Base-by-base conservation (phyloP, 2,888 invertebrate species). In the Drosophila paramelanica region DNA sequence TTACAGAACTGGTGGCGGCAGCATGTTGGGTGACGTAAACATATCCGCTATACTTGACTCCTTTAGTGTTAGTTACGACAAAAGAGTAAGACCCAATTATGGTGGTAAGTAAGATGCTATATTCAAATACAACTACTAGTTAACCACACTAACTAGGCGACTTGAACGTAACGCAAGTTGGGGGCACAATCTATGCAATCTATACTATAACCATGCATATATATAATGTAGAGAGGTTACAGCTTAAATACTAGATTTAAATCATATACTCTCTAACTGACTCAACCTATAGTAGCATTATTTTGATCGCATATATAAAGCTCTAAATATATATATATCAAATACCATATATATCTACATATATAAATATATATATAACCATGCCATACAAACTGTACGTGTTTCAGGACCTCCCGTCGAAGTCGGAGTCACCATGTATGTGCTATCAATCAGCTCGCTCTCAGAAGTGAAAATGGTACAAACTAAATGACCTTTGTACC, bases 41-140 rank as follows among this genome's bases (percentile, higher is more conserved):
- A 97, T 98, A 94, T 97, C 98, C 91, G 97, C 97, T 92, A 98
- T 98, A 93, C 95, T 98, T 94, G 97, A 98, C 94, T 97, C 97
- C 92, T 97, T 98, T 95, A 97, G 97, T 93, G 96, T 97, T 93
- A 98, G 97, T 94, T 98, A 98, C 94, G 98, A 99, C 95, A 99
- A 98, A 96, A 96, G 98, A 96, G 97, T 99, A 96, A 97, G 98
- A 94, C 98, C 98, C 93, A 98, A 98, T 94, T 98, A 98, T 94
- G 98, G 98, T 96, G 98, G 98, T 98, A 94, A 95, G 96, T 92
- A 43, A 59, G 50, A 57, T 74, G 39, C 64, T 62, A 57, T 67
- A 23, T 60, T 8, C 41, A 52, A 39, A 57, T 50, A 67, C 51
- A 46, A 50, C 49, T 38, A 51, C 57, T 47, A 57, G 60, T 33